These are phyloP conservation scores for Neodontobutis hainanensis DNA, from an alignment of 2,113 vertebrate genomes.

Conservation along the genomic window DNA sequence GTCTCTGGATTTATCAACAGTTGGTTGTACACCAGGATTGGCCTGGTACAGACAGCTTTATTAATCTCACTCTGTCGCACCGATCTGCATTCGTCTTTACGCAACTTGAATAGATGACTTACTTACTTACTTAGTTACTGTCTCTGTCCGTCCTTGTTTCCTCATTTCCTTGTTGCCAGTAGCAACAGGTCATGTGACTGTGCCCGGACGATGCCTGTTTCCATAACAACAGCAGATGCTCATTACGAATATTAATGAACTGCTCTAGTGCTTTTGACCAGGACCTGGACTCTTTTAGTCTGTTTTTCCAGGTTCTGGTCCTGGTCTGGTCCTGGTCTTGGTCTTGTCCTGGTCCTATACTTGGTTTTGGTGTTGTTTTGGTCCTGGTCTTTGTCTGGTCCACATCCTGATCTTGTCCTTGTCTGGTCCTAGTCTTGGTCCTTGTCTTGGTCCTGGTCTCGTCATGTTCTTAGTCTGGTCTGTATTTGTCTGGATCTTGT, in stretches of 20 bases:
- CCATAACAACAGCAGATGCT: conserved; percentile 2
- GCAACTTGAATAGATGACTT: no score
- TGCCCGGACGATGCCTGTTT: background rate
- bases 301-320: background rate
- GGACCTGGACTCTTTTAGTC: background rate
- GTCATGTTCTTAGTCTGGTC: no score
- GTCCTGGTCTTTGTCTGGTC: no score
- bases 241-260: background rate
- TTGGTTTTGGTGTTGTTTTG: no score
- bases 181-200: conserved; percentile 9
- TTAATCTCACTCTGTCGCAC: no score
- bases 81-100: no score
- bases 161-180: background rate
- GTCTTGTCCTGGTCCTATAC: background rate
- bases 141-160: background rate
- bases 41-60: no score
- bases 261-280: no score
- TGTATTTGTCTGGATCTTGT: background rate
- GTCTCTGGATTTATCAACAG: no score
- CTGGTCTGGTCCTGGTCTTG: background rate
- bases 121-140: no score
- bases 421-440: background rate
- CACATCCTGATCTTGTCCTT: background rate
- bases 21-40: no score
- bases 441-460: background rate